Evolutionary conservation across 1,140 invertebrate genomes (phyloP), one percentile per base, ranked within the genome.

Genomic region (Scylla paramamosain): DNA sequence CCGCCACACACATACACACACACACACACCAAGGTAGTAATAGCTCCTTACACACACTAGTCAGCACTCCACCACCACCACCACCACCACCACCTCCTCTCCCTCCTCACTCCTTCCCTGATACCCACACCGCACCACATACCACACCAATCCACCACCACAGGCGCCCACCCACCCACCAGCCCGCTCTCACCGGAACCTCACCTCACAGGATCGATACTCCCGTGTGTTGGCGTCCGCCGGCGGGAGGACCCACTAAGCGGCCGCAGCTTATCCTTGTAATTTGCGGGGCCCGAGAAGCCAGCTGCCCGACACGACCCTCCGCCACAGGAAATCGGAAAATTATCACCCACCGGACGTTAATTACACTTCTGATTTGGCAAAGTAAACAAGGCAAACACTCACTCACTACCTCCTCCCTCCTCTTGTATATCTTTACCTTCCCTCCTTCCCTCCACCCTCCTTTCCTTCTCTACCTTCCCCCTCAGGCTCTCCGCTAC

Each of bases 271-370:
- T 94, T 94, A 67, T 45, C 84, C 52, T 89, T 77, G 29, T 94
- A 59, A 94, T 89, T 39, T 29, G 14, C 29, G 39, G 32, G 86
- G 29, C 67, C 67, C 94, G 94, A 86, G 59, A 77, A 86, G 88
- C 94, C 94, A 94, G 94, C 94, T 94, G 94, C 48, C 91, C 89
- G 28, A 91, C 94, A 94, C 67, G 45, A 91, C 59, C 77, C 90
- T 91, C 46, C 83, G 94, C 67, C 91, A 94, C 94, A 94, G 94
- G 94, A 94, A 94, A 94, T 94, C 94, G 94, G 94, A 94, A 94
- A 91, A 94, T 94, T 84, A 94, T 94, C 94, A 86, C 94, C 94
- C 94, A 59, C 29, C 89, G 67, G 89, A 83, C 77, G 82, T 39
- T 90, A 94, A 94, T 94, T 94, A 94, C 46, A 94, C 94, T 90